A percentile compares a stretch with the other conserved stretches of the same genome.
Conservation (phyloP, 35 echinoderm and acorn worm genomes). For the Chiridota heheva region DNA sequence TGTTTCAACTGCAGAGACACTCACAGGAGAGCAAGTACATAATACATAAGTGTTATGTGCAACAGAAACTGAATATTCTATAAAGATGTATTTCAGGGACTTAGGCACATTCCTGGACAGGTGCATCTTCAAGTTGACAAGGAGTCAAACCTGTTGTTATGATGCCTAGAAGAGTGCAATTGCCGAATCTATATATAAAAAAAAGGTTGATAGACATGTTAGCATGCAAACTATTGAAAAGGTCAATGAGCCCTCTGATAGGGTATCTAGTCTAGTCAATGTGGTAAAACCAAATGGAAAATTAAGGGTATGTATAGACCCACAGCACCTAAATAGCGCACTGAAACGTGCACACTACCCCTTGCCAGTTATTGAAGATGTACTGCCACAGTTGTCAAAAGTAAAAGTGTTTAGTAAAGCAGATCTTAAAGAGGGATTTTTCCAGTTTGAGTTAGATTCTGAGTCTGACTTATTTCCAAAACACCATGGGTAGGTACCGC, state of each 20-base stretch:
- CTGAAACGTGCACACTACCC: constrained; percentile 50
- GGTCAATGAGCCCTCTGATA: constrained; percentile 29
- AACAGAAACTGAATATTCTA: background rate
- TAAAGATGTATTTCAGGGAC: constrained; percentile 44
- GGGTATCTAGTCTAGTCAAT: constrained; percentile 33
- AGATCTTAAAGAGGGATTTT: constrained; percentile 59
- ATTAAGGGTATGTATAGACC: constrained; percentile 51
- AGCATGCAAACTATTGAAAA: background rate
- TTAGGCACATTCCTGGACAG: constrained; percentile 9
- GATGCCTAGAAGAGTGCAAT: constrained; percentile 3
- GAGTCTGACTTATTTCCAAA: constrained; percentile 58
- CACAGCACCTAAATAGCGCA: constrained; percentile 43
- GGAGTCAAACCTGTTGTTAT: constrained; percentile 24
- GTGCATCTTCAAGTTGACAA: constrained; percentile 47
- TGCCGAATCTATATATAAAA: background rate
- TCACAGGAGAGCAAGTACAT: constrained; percentile 6
- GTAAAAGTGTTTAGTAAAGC: constrained; percentile 58
- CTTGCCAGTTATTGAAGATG: constrained; percentile 51
- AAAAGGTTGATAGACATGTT: background rate
- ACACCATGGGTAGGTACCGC: constrained; percentile 46
- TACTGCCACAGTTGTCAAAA: constrained; percentile 37
- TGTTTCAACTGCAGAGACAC: background rate
- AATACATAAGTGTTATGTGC: background rate
- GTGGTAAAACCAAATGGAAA: constrained; percentile 26
- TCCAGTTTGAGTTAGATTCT: constrained; percentile 59